These are phyloP conservation scores for Oryzaephilus surinamensis DNA, from an alignment of 1,140 invertebrate genomes.

Conservation along the genomic window DNA sequence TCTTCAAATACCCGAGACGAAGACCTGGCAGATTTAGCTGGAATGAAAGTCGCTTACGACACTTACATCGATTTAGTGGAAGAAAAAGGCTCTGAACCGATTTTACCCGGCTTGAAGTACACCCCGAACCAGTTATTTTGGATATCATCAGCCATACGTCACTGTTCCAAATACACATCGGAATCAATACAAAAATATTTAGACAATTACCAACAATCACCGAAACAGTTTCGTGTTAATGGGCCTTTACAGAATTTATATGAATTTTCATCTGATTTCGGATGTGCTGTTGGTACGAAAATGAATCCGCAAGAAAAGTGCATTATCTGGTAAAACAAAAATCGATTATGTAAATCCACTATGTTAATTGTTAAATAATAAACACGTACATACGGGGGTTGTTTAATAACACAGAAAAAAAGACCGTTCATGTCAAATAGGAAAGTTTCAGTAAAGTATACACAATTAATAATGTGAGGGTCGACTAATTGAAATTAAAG, in stretches of 20 bases:
- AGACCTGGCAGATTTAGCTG: slow-evolving; percentile 77
- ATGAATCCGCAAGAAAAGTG: slow-evolving; percentile 65
- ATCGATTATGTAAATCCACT: too few species aligned
- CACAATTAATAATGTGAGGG: too few species aligned
- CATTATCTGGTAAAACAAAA: slow-evolving; percentile 22
- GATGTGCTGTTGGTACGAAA: slow-evolving; percentile 62
- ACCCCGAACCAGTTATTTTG: slow-evolving; percentile 56
- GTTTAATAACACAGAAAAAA: too few species aligned
- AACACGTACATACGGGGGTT: too few species aligned
- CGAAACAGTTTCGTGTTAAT: slow-evolving; percentile 66
- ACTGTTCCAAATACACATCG: slow-evolving; percentile 52
- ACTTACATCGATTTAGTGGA: slow-evolving; percentile 65
- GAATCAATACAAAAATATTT: slow-evolving; percentile 60
- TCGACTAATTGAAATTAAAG: too few species aligned
- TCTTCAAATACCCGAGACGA: slow-evolving; percentile 84
- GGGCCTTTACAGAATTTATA: slow-evolving; percentile 83
- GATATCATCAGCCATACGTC: slow-evolving; percentile 51
- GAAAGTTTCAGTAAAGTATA: too few species aligned
- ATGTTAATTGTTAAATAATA: too few species aligned
- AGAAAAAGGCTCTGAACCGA: slow-evolving; percentile 50
- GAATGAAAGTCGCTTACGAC: slow-evolving; percentile 75
- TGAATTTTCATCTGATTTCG: slow-evolving; percentile 78
- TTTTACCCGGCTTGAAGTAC: slow-evolving; percentile 57
- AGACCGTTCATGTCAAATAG: too few species aligned
- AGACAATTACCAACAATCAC: slow-evolving; percentile 40